Evolutionary conservation across 1,140 invertebrate species (phyloP).

Genomic region (Scaptomyza graminum): DNA sequence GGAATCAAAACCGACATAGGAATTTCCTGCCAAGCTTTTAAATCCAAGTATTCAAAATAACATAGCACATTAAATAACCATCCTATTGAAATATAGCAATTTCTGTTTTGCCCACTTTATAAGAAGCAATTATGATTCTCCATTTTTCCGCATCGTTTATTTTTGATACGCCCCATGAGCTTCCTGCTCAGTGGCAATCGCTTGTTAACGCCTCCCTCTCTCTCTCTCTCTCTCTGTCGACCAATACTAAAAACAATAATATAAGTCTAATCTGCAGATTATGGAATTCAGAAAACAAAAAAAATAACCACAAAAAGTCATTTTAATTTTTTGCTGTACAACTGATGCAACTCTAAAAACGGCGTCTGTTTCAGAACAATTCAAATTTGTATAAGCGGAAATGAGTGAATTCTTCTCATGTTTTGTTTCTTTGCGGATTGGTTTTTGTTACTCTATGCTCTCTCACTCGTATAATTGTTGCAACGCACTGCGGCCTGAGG

Average conservation of each 20-base stretch:
- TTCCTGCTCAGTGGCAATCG: background rate
- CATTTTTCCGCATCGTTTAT: constrained; percentile 43
- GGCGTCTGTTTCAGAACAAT: constrained; percentile 32
- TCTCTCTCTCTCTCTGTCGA: background rate
- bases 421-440: constrained; percentile 54
- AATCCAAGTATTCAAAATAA: constrained; percentile 2
- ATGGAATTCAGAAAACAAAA: constrained; percentile 65
- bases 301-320: constrained; percentile 50
- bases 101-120: constrained; percentile 16
- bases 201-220: constrained; percentile 53
- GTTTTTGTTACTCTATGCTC: constrained; percentile 52
- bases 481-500: constrained; percentile 72
- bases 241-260: constrained; percentile 41
- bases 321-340: constrained; percentile 20
- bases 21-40: no score
- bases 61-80: constrained; percentile 3
- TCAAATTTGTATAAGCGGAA: constrained; percentile 63
- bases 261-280: constrained; percentile 66
- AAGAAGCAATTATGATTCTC: constrained; percentile 42
- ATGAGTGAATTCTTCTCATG: constrained; percentile 65
- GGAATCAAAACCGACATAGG: no score
- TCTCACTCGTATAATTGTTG: constrained; percentile 76
- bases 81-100: constrained; percentile 19
- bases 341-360: constrained; percentile 27
- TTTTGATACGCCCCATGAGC: constrained; percentile 38